These are phyloP conservation scores for Batillaria attramentaria DNA, from an alignment of 1,140 invertebrate genomes.

Conservation along the genomic window DNA sequence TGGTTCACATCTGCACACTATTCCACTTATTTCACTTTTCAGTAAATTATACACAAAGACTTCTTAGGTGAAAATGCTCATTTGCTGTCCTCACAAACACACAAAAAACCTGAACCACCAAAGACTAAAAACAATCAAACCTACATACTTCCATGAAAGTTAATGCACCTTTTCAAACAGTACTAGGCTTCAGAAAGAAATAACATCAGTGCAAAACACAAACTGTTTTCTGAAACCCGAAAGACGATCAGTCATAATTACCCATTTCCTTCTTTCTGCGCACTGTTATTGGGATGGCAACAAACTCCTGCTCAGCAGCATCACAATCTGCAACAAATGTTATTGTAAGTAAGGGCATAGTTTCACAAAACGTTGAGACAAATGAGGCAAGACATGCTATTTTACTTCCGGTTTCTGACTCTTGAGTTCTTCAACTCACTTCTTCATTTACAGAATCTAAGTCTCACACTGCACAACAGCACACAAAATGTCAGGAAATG, in stretches of 20 bases:
- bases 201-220: not conserved
- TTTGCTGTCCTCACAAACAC: not conserved
- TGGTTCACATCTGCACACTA: not conserved
- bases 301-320: conserved; percentile 14
- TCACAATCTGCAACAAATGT: conserved; percentile 34
- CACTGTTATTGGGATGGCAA: conserved; percentile 25
- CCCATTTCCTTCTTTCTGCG: conserved; percentile 25
- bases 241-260: not conserved
- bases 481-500: not conserved
- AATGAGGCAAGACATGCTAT: too few species aligned
- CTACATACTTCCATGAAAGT: not conserved
- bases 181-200: not conserved
- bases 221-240: not conserved
- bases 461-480: not conserved
- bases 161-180: not conserved
- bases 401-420: too few species aligned
- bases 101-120: not conserved
- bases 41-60: not conserved
- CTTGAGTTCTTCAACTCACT: too few species aligned
- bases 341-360: not conserved
- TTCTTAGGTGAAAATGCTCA: not conserved
- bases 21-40: not conserved
- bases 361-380: not conserved
- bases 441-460: too few species aligned
- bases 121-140: not conserved